A percentile compares a stretch with the other conserved stretches of the same genome.
phyloP scores from a whole-genome alignment of 37 sponge, comb jelly and placozoan genomes.

The Bolinopsis microptera region DNA sequence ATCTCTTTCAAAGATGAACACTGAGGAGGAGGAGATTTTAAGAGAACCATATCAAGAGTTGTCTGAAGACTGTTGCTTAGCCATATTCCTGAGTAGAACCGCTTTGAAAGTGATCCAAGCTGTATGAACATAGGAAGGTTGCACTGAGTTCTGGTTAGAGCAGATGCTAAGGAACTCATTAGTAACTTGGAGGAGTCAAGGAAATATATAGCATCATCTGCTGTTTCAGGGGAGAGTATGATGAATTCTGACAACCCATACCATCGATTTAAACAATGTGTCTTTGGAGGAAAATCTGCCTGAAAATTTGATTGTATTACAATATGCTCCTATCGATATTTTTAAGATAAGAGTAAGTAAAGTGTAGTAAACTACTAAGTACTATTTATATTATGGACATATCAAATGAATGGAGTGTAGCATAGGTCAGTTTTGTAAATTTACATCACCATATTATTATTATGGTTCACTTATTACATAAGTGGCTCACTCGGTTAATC shows the following conservation, averaged over 20 bases:
- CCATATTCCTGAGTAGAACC: slow-evolving; percentile 61
- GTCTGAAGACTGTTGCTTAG: slow-evolving; percentile 13
- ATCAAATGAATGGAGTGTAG: no score
- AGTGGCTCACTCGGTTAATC: no score
- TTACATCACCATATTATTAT: no score
- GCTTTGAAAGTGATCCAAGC: slow-evolving; percentile 60
- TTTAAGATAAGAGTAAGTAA: no score
- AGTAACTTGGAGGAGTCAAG: slow-evolving; percentile 60
- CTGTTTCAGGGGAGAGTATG: slow-evolving; percentile 46
- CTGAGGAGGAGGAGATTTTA: slow-evolving; percentile 46
- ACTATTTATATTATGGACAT: no score
- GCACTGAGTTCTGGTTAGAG: slow-evolving; percentile 49
- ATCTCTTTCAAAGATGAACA: slow-evolving; percentile 45
- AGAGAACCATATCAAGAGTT: slow-evolving; percentile 46
- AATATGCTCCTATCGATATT: no score
- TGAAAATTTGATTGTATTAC: background rate
- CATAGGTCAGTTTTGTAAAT: no score
- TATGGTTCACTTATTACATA: no score
- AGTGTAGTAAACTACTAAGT: no score
- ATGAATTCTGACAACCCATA: slow-evolving; percentile 60
- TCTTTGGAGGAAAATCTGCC: slow-evolving; percentile 59
- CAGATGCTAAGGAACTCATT: slow-evolving; percentile 54
- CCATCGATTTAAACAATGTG: slow-evolving; percentile 58
- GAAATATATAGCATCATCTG: slow-evolving; percentile 61
- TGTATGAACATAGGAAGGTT: slow-evolving; percentile 41